A percentile compares a stretch with the other conserved stretches of the same genome.
phyloP scores from a whole-genome alignment of 1,140 invertebrate genomes.

The Megalopta genalis region DNA sequence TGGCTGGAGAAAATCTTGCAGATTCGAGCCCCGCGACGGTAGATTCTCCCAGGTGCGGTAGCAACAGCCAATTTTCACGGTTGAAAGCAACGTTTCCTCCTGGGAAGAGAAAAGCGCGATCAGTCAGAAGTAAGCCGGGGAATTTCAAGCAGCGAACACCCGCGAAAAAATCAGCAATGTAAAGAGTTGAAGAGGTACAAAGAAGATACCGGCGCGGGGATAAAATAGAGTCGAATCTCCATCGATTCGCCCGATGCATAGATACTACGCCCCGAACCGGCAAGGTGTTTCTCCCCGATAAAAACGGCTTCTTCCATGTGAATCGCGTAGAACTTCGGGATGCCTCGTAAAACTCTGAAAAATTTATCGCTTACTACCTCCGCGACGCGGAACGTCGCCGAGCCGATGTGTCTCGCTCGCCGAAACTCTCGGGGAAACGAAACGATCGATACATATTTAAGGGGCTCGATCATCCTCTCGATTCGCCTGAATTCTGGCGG shows the following conservation, averaged over 20 bases:
- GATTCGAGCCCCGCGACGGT: no score
- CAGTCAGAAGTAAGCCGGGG: slow-evolving; percentile 52
- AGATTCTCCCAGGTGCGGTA: background rate
- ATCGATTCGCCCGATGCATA: slow-evolving; percentile 25
- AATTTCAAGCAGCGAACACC: slow-evolving; percentile 28
- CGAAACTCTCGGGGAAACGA: slow-evolving; percentile 44
- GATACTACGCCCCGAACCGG: slow-evolving; percentile 3
- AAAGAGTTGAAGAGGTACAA: background rate
- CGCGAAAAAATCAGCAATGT: background rate
- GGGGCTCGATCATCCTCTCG: slow-evolving; percentile 57
- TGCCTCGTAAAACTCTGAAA: slow-evolving; percentile 66
- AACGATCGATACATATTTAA: slow-evolving; percentile 65
- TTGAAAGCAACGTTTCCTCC: slow-evolving; percentile 50
- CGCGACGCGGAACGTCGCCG: slow-evolving; percentile 27
- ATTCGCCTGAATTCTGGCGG: slow-evolving; percentile 53
- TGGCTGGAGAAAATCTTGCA: no score
- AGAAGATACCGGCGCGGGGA: slow-evolving; percentile 15
- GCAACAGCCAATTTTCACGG: slow-evolving; percentile 35
- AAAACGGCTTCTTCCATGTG: slow-evolving; percentile 49
- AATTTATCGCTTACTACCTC: slow-evolving; percentile 62
- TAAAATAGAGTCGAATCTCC: slow-evolving; percentile 9
- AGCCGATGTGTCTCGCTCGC: slow-evolving; percentile 28
- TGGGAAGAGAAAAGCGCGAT: slow-evolving; percentile 58
- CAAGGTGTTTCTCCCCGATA: slow-evolving; percentile 23
- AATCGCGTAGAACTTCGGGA: slow-evolving; percentile 57